Conservation (phyloP, 2,888 invertebrate genomes). For the Pachymerium ferrugineum region DNA sequence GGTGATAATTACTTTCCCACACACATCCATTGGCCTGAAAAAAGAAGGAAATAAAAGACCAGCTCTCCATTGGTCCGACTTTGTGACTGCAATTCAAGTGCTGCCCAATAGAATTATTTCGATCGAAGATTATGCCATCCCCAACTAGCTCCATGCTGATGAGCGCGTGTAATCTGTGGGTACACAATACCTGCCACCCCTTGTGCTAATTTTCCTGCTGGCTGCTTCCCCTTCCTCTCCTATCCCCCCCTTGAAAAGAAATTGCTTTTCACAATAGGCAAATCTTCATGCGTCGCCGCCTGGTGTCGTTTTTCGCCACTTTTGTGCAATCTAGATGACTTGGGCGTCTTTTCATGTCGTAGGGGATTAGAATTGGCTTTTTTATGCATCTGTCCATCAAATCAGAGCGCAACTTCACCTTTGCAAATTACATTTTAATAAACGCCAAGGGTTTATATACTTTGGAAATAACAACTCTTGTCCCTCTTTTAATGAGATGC, state of each 20-base stretch:
- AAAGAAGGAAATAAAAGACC: background rate
- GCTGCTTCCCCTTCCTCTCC: background rate
- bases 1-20: conserved; percentile 27
- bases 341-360: background rate
- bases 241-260: background rate
- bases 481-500: conserved; percentile 9
- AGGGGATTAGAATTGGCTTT: background rate
- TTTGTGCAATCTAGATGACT: background rate
- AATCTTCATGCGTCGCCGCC: conserved; percentile 6
- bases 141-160: background rate
- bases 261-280: background rate
- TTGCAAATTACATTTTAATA: conserved; percentile 18
- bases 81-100: background rate
- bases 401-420: background rate
- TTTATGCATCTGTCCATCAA: conserved; percentile 1
- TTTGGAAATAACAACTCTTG: background rate
- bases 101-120: background rate
- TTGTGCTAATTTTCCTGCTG: conserved; percentile 19
- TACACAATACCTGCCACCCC: background rate
- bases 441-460: background rate
- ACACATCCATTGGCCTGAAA: background rate
- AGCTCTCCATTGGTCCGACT: background rate
- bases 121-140: conserved; percentile 2
- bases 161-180: conserved; percentile 6
- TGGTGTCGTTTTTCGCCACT: background rate